Base-by-base conservation (phyloP, 2,113 vertebrate genomes). In the Nerophis lumbriciformis region DNA sequence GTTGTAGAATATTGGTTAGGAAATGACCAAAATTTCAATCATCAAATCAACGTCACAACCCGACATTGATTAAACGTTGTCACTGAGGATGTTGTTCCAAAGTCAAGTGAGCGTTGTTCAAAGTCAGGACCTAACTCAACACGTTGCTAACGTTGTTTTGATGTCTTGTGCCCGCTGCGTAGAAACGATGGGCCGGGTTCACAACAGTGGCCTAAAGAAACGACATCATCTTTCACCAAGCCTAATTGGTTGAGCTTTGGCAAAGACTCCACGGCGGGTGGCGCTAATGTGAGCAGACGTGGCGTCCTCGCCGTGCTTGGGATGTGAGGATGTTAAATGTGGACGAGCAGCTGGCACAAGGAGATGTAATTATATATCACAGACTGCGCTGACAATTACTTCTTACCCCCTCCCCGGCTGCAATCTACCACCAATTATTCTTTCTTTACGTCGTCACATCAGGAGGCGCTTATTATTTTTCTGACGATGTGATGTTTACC, bases 401-500 rank as follows among this genome's bases (percentile, higher is more conserved):
- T 51, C 53, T 58, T 21, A 28, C 48, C 50, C 9, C 39, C 54
- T 56, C 9, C 11, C 7, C 11, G 14, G 48, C 65, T 53, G 48
- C 59, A 64, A 61, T 72, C 64, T 53, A 48, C 21, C 61, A 55
- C 28, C 50, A 45, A 60, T 12, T 8, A 54, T 72, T 76, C 53
- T 72, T 57, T 52, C 9, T 65, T 65, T 48, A 51, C 63, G 57
- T 68, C 1, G 3, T 28, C 56, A 57, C 66, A 59, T 51, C 54
- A 57, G 66, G 64, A 56, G 15, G 42, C 48, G 59, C 56, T 70
- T 68, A 71, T 81, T 79, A 61, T 76, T 87, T 87, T 81, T 56
- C 75, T 69, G 49, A 57, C 65, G 77, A 76, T 74, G 77, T 72
- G 77, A 66, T 81, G 81, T 80, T 80, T 82, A 50, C 81, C 72